phyloP scores from a whole-genome alignment of 1,140 invertebrate species.

The Glossosoma conforme region DNA sequence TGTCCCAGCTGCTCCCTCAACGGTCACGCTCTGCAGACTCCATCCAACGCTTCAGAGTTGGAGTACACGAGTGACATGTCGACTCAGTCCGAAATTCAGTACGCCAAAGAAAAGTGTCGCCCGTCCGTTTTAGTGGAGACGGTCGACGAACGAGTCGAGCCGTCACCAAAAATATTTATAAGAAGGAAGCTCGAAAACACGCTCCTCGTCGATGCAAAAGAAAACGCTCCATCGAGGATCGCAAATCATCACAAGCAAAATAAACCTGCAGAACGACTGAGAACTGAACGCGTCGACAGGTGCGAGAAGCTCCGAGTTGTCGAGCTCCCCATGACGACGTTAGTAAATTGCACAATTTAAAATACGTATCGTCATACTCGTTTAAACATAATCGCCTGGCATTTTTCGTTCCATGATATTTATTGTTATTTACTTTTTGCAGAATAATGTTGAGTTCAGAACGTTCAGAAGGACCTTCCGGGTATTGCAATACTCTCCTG shows the following conservation, averaged over 20 bases:
- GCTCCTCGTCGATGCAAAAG: constrained; percentile 37
- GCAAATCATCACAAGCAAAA: constrained; percentile 37
- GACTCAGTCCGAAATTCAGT: constrained; percentile 43
- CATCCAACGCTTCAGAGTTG: constrained; percentile 63
- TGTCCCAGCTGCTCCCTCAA: constrained; percentile 47
- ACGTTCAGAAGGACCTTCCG: constrained; percentile 7
- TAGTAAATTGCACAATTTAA: constrained; percentile 30
- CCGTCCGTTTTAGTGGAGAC: constrained; percentile 17
- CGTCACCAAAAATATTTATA: constrained; percentile 41
- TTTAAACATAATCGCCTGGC: too few relatives aligned
- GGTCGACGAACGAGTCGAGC: constrained; percentile 33
- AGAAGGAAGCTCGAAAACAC: constrained; percentile 43
- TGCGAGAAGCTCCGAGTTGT: not conserved
- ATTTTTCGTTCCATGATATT: too few relatives aligned
- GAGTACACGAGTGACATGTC: constrained; percentile 59
- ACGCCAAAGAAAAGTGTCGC: constrained; percentile 41
- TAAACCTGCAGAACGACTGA: not conserved
- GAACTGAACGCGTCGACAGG: not conserved
- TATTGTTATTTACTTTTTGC: constrained; percentile 5
- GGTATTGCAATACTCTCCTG: constrained; percentile 46
- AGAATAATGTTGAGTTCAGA: constrained; percentile 4
- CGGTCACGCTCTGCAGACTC: constrained; percentile 55
- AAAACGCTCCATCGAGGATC: constrained; percentile 34
- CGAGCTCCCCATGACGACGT: constrained; percentile 59
- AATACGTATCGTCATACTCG: constrained; percentile 1